Conservation (phyloP, 2,113 vertebrate species). For the Cariama cristata region DNA sequence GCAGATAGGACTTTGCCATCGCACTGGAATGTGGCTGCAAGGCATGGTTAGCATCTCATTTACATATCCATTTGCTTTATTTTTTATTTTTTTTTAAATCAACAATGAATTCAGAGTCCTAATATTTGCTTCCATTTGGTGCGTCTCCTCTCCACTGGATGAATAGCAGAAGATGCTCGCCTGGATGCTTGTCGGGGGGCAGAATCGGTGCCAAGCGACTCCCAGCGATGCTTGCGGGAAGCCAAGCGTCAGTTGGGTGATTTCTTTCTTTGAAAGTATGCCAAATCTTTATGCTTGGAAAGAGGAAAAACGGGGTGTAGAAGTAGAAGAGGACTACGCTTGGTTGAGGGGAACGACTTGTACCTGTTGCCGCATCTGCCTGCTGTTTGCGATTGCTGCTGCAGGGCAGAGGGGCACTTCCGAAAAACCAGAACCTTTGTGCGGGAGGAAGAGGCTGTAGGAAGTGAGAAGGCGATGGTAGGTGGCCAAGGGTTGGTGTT, state of each 20-base stretch:
- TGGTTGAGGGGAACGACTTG: background rate
- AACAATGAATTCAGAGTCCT: background rate
- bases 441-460: background rate
- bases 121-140: background rate
- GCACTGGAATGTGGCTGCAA: background rate
- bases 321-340: background rate
- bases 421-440: background rate
- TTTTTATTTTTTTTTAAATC: background rate
- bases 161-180: background rate
- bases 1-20: background rate
- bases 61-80: background rate
- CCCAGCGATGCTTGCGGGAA: background rate
- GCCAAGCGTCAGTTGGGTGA: rapidly evolving
- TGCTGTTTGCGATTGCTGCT: rapidly evolving
- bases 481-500: background rate
- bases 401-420: background rate
- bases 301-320: background rate
- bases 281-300: background rate
- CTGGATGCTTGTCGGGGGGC: background rate
- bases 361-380: rapidly evolving
- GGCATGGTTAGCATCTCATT: background rate
- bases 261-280: background rate
- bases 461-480: background rate
- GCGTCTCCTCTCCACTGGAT: background rate
- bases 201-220: rapidly evolving